Conservation (phyloP, 64 coral and sea anemone species). For the Platygyra sinensis region DNA sequence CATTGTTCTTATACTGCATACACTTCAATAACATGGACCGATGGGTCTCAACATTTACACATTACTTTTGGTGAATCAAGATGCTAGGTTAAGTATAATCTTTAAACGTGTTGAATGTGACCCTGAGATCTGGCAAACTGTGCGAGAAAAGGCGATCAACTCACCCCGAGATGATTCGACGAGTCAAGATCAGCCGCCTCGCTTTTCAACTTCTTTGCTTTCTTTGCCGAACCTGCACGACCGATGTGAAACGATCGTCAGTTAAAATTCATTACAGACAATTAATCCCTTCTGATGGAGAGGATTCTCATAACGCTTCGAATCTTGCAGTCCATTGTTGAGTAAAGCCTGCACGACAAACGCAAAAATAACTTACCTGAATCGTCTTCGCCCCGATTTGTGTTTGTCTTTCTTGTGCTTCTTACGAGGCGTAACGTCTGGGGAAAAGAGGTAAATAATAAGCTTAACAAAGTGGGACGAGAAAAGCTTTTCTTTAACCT, state of each 20-base stretch:
- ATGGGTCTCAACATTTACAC: too few relatives aligned
- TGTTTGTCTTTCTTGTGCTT: conserved; percentile 81
- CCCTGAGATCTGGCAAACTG: not conserved
- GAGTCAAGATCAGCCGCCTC: conserved; percentile 38
- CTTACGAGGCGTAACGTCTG: conserved; percentile 60
- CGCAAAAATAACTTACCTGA: conserved; percentile 32
- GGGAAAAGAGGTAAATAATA: not conserved
- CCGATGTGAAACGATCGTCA: conserved; percentile 56
- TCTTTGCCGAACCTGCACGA: conserved; percentile 83
- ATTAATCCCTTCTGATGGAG: not conserved
- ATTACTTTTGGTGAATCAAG: too few relatives aligned
- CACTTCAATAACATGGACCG: too few relatives aligned
- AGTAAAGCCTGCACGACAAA: not conserved
- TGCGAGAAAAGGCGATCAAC: conserved; percentile 49
- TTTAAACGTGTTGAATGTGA: not conserved
- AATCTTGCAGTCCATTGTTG: not conserved
- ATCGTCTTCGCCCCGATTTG: conserved; percentile 42
- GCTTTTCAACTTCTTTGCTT: conserved; percentile 78
- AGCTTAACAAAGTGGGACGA: not conserved
- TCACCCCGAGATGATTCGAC: conserved; percentile 53
- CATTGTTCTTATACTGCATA: too few relatives aligned
- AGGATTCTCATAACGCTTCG: not conserved
- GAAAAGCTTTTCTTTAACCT: not conserved
- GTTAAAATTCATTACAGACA: conserved; percentile 36
- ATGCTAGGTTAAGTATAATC: too few relatives aligned